Conservation (phyloP, 1,140 invertebrate species). For the Musca vetustissima region DNA sequence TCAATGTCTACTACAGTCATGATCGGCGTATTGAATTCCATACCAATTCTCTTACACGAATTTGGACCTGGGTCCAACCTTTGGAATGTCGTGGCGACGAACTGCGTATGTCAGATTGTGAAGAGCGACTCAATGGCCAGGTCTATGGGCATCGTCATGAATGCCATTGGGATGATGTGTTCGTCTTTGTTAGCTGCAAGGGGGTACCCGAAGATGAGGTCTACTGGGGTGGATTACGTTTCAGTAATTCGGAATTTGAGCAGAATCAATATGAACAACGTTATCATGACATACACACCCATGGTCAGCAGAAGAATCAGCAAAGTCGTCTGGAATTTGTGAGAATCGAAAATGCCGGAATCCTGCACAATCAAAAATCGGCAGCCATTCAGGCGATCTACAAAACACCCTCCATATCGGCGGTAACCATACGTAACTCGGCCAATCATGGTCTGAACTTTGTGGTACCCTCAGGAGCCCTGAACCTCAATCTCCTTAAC, state of each 20-base stretch:
- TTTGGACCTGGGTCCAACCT: constrained; percentile 95
- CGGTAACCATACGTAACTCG: constrained; percentile 80
- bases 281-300: constrained; percentile 77
- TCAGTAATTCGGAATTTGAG: constrained; percentile 88
- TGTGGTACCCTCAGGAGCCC: constrained; percentile 81
- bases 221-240: constrained; percentile 96
- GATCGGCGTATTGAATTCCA: constrained; percentile 82
- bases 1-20: constrained; percentile 84
- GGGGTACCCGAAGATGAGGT: constrained; percentile 67
- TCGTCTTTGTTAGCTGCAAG: constrained; percentile 91
- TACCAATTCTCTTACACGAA: constrained; percentile 76
- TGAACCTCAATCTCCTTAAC: constrained; percentile 70
- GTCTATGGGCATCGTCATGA: constrained; percentile 80
- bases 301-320: constrained; percentile 65
- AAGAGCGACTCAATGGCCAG: constrained; percentile 85
- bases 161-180: constrained; percentile 86
- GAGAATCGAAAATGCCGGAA: constrained; percentile 91
- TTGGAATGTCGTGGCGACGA: constrained; percentile 85
- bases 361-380: constrained; percentile 93
- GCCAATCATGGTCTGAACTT: constrained; percentile 92
- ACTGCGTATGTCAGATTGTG: constrained; percentile 79
- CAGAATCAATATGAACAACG: constrained; percentile 79
- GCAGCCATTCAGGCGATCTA: constrained; percentile 88
- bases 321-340: constrained; percentile 82
- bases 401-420: constrained; percentile 79